A percentile compares a stretch with the other conserved stretches of the same genome.
phyloP scores from a whole-genome alignment of 53 echinoderm and acorn worm genomes.

The Glandiceps talaboti region DNA sequence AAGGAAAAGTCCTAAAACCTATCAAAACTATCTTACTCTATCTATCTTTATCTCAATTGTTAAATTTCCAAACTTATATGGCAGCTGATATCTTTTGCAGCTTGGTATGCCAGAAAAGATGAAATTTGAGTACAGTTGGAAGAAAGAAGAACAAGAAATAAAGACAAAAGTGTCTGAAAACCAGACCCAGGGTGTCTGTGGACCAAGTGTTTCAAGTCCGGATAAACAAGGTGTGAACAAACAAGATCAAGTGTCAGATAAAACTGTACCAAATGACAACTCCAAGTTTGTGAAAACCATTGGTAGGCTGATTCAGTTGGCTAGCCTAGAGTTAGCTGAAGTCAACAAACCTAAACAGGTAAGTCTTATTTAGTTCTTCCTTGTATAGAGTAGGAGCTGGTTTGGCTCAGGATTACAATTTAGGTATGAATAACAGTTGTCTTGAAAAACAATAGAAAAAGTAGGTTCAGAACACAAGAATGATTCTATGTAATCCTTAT shows the following conservation, averaged over 20 bases:
- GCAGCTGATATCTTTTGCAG: conserved; percentile 37
- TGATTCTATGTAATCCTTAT: too few species aligned
- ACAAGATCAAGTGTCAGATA: neutral
- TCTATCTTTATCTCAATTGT: too few species aligned
- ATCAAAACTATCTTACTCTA: too few species aligned
- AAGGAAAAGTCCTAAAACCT: too few species aligned
- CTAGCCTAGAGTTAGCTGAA: conserved; percentile 46
- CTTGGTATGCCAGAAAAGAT: conserved; percentile 66
- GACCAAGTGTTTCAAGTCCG: neutral
- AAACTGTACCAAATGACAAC: neutral
- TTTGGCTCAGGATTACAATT: too few species aligned
- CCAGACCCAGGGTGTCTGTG: conserved; percentile 8
- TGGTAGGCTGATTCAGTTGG: conserved; percentile 54
- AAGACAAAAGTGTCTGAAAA: conserved; percentile 8
- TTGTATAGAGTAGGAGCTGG: too few species aligned
- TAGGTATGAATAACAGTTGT: too few species aligned
- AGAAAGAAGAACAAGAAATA: conserved; percentile 7
- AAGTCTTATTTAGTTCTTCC: too few species aligned
- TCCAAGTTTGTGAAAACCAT: conserved; percentile 18
- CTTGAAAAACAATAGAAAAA: too few species aligned
- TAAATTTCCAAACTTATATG: too few species aligned
- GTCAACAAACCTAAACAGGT: conserved; percentile 51
- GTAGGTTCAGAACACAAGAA: too few species aligned
- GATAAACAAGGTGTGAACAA: neutral
- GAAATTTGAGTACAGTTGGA: conserved; percentile 71